These are phyloP conservation scores for Sinocyclocheilus anophthalmus DNA, from an alignment of 2,113 vertebrate species.

Conservation along the genomic window DNA sequence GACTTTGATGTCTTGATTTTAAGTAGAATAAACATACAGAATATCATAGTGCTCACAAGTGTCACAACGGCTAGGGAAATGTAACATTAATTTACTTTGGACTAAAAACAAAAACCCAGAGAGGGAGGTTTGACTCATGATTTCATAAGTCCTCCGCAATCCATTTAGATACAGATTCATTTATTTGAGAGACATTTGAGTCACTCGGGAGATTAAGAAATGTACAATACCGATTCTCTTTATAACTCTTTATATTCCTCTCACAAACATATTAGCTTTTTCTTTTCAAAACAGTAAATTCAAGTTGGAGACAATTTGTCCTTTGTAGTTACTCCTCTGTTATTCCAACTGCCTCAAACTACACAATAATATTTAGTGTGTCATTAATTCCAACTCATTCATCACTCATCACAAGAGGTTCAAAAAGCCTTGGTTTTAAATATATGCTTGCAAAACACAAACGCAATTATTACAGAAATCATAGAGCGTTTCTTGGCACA, in stretches of 20 bases:
- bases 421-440: conserved; percentile 25
- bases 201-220: neutral
- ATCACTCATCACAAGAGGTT: conserved; percentile 31
- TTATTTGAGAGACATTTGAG: conserved; percentile 4
- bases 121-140: no score
- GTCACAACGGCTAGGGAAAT: no score
- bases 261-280: conserved; percentile 7
- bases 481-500: conserved; percentile 8
- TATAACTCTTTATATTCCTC: neutral
- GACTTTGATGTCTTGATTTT: neutral
- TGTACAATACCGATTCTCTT: conserved; percentile 12
- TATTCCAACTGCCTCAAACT: conserved; percentile 1
- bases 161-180: neutral
- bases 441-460: conserved; percentile 28
- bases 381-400: conserved; percentile 19
- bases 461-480: conserved; percentile 49
- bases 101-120: no score
- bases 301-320: neutral
- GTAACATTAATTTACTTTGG: no score
- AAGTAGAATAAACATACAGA: neutral
- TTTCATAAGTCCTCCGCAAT: neutral
- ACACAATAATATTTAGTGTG: neutral
- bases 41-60: neutral
- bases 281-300: conserved; percentile 13
- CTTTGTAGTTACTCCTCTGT: conserved; percentile 4